Evolutionary conservation across 1,140 invertebrate genomes (phyloP).

Genomic region (Spodoptera frugiperda): DNA sequence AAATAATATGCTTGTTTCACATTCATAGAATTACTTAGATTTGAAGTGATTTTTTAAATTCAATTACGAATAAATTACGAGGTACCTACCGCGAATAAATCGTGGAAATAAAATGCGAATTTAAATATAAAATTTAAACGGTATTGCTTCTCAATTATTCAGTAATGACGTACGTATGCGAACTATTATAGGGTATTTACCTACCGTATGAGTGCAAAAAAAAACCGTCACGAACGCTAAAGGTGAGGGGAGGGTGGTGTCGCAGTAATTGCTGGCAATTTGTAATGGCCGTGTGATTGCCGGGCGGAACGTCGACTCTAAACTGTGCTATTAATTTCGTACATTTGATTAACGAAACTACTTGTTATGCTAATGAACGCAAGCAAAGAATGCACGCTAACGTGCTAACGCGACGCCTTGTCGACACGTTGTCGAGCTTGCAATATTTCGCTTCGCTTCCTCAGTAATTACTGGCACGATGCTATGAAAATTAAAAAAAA

Average conservation of each 20-base stretch:
- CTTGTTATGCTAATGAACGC: slow-evolving; percentile 85
- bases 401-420: slow-evolving; percentile 79
- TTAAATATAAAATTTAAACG: slow-evolving; percentile 15
- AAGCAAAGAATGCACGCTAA: slow-evolving; percentile 83
- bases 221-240: slow-evolving; percentile 67
- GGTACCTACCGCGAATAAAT: too few species aligned
- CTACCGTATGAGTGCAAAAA: slow-evolving; percentile 63
- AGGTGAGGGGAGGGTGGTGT: slow-evolving; percentile 68
- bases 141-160: slow-evolving; percentile 42
- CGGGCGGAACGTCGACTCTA: slow-evolving; percentile 80
- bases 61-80: too few species aligned
- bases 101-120: neutral
- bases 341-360: slow-evolving; percentile 86
- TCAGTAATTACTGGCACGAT: slow-evolving; percentile 73
- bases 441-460: slow-evolving; percentile 77
- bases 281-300: slow-evolving; percentile 83
- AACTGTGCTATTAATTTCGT: slow-evolving; percentile 85
- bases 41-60: too few species aligned
- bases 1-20: too few species aligned
- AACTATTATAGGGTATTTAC: slow-evolving; percentile 62
- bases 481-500: slow-evolving; percentile 76
- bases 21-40: too few species aligned
- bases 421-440: slow-evolving; percentile 82
- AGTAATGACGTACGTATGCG: slow-evolving; percentile 42
- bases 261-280: slow-evolving; percentile 84